Evolutionary conservation across 2,797 vertebrate species (phyloP).

Genomic region (Acomys russatus): DNA sequence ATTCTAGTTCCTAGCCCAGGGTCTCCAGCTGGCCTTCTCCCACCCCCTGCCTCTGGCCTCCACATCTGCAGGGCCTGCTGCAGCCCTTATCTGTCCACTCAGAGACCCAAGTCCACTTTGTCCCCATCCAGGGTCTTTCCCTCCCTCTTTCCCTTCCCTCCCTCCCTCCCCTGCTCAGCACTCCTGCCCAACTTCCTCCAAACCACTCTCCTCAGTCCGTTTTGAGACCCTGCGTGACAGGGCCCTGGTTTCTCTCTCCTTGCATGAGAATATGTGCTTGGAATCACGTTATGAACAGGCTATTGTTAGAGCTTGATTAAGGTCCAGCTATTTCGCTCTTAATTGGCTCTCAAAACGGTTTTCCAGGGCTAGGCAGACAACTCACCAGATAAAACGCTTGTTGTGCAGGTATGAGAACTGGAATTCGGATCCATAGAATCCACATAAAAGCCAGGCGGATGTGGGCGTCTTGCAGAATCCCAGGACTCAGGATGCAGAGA

Average conservation of each 20-base stretch:
- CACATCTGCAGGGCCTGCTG: accelerated
- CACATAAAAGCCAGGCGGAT: neutral
- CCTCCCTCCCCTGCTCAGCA: neutral
- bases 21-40: accelerated
- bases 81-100: accelerated
- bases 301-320: neutral
- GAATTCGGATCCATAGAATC: neutral
- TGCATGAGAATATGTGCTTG: accelerated
- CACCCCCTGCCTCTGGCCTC: accelerated
- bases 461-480: neutral
- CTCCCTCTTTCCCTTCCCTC: no score
- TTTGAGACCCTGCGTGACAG: neutral
- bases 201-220: neutral
- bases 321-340: neutral
- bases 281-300: no score
- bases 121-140: neutral
- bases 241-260: neutral
- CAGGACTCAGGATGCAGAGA: neutral
- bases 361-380: neutral
- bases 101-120: accelerated
- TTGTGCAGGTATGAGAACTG: neutral
- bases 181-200: neutral
- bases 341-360: neutral
- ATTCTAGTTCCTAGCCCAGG: neutral
- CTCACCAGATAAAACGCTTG: neutral